Evolutionary conservation across 2,797 vertebrate genomes (phyloP), one percentile per base, ranked within the genome.

Genomic region (Gymnocypris eckloni): DNA sequence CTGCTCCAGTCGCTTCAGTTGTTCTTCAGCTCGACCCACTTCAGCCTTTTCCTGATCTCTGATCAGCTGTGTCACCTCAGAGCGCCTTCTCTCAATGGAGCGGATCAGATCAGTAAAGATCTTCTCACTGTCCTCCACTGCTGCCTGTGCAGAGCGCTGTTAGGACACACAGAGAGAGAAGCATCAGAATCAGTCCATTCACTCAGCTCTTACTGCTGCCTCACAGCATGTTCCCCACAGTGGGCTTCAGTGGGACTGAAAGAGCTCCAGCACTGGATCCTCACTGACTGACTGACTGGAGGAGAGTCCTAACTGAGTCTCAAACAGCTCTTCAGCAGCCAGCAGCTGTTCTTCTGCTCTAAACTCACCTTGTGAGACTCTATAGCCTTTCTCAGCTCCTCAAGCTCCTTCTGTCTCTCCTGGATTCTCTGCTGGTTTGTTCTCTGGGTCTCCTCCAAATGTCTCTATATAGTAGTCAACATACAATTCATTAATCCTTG

Each of bases 241-340:
- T 59, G 56, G 2, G 22, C n/a, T 59, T 59, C 56, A 59, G 56
- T 12, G 56, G 50, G 54, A 56, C 20, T 56, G 54, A 56, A n/a
- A 22, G 22, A 59, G 22, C 56, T 59, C 56, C 56, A 59, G 56
- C 22, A n/a, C 56, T 11, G 56, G 22, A 22, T 59, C 41, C 59
- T 79, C 43, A 33, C 43, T 1, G 28, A 33, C 28, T 33, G 71
- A 75, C 25, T 52, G 72, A 75, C n/a, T 11, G 25, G 2, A 72
- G 70, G 41, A 72, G 41, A 73, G 45, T 73, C 43, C n/a, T 50
- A 73, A 50, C n/a, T 39, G 79, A 81, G 45, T 33, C 43, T 79
- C 2, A 13, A 50, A 45, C 64, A 4, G 10, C 10, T 79, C 78
- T 66, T 25, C 25, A 64, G 61, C 12, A 64, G 59, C 11, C 61